Evolutionary conservation across 2,888 invertebrate species (phyloP).

Genomic region (Melolontha melolontha): DNA sequence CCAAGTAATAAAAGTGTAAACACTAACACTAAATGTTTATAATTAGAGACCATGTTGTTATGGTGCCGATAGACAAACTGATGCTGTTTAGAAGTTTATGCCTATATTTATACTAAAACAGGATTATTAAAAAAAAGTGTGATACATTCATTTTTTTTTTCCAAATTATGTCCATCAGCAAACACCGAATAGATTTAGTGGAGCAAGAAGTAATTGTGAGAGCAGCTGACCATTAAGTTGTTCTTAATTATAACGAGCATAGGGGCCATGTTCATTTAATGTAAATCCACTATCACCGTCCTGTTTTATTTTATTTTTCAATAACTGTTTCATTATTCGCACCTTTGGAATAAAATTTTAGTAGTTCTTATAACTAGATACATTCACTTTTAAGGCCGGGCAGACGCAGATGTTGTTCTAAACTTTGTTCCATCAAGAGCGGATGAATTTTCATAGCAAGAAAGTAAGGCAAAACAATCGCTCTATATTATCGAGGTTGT

Average conservation of each 20-base stretch:
- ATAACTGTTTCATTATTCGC: conserved; percentile 55
- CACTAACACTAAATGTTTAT: conserved; percentile 45
- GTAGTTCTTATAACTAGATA: conserved; percentile 43
- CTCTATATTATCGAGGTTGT: conserved; percentile 59
- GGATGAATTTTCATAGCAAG: conserved; percentile 55
- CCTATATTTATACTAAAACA: conserved; percentile 48
- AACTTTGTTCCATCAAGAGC: conserved; percentile 41
- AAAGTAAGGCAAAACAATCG: conserved; percentile 62
- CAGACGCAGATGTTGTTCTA: conserved; percentile 23
- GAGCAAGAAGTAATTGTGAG: conserved; percentile 64
- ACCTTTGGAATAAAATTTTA: conserved; percentile 52
- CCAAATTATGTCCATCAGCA: conserved; percentile 52
- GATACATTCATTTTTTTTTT: conserved; percentile 49
- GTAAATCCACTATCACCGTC: conserved; percentile 49
- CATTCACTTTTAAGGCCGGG: conserved; percentile 47
- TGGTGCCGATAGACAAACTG: conserved; percentile 47
- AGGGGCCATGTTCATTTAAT: conserved; percentile 42
- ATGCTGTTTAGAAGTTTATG: conserved; percentile 41
- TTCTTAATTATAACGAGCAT: conserved; percentile 45
- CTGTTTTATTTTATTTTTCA: conserved; percentile 52
- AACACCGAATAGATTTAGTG: conserved; percentile 61
- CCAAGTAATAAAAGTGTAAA: conserved; percentile 36
- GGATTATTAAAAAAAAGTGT: conserved; percentile 45
- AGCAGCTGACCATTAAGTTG: conserved; percentile 41
- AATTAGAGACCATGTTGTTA: conserved; percentile 41